These are phyloP conservation scores for Crotalus helleri DNA, from an alignment of 2,113 vertebrate genomes.

Conservation along the genomic window DNA sequence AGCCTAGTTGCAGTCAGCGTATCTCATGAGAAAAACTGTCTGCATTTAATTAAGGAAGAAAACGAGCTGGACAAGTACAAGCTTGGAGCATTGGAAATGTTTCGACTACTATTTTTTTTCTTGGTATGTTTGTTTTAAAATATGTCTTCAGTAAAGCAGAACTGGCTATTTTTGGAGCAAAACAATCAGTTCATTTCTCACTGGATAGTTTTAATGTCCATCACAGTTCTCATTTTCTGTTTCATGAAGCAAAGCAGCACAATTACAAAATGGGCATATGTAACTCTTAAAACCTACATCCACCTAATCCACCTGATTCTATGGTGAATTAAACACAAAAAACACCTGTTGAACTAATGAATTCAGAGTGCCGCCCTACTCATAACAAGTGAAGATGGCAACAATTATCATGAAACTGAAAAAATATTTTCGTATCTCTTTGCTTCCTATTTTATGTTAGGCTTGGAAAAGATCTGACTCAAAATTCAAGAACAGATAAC, in stretches of 20 bases:
- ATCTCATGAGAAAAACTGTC: background rate
- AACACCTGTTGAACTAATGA: background rate
- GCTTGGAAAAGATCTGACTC: background rate
- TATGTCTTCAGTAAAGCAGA: background rate
- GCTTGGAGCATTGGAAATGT: background rate
- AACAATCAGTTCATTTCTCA: background rate
- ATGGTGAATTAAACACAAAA: constrained; percentile 10
- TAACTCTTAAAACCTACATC: constrained; percentile 9
- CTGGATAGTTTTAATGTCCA: background rate
- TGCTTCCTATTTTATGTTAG: constrained; percentile 27
- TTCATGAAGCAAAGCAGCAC: constrained; percentile 7
- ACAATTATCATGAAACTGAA: background rate
- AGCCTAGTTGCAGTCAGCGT: background rate
- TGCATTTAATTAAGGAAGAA: background rate
- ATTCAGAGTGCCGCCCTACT: background rate
- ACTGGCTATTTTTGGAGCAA: background rate
- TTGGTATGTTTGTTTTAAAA: background rate
- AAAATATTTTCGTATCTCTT: background rate
- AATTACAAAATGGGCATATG: background rate
- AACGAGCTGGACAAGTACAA: background rate
- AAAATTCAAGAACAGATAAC: background rate
- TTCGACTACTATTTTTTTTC: background rate
- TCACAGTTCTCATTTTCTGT: background rate
- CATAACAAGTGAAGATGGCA: background rate
- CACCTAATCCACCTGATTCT: background rate